Conservation (phyloP, 1,140 invertebrate species). For the Cyclina sinensis region DNA sequence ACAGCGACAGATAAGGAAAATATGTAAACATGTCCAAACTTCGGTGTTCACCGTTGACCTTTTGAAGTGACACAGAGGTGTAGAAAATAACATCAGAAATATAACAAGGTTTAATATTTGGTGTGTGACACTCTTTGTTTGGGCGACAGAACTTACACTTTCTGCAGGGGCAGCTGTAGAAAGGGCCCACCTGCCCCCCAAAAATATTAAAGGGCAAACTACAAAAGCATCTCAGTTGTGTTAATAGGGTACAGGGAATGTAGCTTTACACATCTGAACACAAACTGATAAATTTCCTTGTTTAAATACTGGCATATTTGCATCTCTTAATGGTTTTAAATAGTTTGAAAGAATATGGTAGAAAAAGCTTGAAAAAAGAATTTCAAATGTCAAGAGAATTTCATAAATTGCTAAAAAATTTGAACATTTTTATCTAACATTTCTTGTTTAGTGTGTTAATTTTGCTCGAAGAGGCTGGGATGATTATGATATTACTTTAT, state of each 20-base stretch:
- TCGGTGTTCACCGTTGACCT: conserved; percentile 8
- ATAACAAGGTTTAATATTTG: not conserved
- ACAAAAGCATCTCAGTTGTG: conserved; percentile 6
- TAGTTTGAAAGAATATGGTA: too few relatives aligned
- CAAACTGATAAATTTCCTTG: too few relatives aligned
- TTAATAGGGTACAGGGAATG: not conserved
- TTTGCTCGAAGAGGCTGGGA: too few relatives aligned
- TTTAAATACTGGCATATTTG: too few relatives aligned
- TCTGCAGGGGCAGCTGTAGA: not conserved
- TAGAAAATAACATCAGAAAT: not conserved
- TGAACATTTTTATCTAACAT: too few relatives aligned
- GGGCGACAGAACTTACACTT: conserved; percentile 15
- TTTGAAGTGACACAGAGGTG: not conserved
- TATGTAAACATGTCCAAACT: conserved; percentile 51
- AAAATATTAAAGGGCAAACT: conserved; percentile 4
- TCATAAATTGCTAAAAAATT: too few relatives aligned
- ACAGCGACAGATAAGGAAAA: conserved; percentile 11
- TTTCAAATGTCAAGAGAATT: too few relatives aligned
- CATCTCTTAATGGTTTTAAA: too few relatives aligned
- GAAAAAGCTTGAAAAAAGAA: too few relatives aligned
- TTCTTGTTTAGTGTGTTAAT: too few relatives aligned
- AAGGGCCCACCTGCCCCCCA: conserved; percentile 36
- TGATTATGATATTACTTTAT: too few relatives aligned
- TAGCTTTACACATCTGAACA: too few relatives aligned
- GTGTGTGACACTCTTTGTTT: conserved; percentile 38